Conservation (phyloP, 1,140 invertebrate species). For the Stegodyphus dumicola region DNA sequence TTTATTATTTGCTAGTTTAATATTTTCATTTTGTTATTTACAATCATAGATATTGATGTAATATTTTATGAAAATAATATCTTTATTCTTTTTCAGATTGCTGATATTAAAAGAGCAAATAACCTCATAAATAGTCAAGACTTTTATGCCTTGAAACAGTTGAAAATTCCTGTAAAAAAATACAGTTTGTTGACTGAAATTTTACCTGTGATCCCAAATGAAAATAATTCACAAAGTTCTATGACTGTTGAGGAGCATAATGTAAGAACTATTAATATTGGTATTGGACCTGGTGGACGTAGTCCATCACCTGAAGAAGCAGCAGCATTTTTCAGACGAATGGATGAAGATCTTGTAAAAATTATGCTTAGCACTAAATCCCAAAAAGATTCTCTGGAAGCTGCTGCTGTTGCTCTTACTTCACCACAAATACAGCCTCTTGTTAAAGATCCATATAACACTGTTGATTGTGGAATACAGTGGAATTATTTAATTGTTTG, state of each 20-base stretch:
- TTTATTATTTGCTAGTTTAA: neutral
- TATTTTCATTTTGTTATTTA: neutral
- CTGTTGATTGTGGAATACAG: conserved; percentile 50
- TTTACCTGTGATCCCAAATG: conserved; percentile 14
- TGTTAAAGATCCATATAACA: conserved; percentile 50
- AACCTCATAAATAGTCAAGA: conserved; percentile 62
- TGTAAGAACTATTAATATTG: conserved; percentile 58
- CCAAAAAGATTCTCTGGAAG: conserved; percentile 54
- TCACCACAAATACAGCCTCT: conserved; percentile 47
- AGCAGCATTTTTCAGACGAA: conserved; percentile 59
- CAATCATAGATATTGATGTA: neutral
- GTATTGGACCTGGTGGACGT: conserved; percentile 52
- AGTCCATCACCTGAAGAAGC: conserved; percentile 48
- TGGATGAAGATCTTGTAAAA: conserved; percentile 62
- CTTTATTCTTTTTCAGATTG: conserved; percentile 12
- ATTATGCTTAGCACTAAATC: conserved; percentile 59
- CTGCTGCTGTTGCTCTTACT: conserved; percentile 32
- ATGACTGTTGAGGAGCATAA: conserved; percentile 16
- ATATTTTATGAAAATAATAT: neutral
- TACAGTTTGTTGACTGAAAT: conserved; percentile 62
- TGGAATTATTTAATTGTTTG: conserved; percentile 45
- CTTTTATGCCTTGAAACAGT: conserved; percentile 50
- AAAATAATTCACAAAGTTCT: neutral
- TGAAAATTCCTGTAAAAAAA: conserved; percentile 63
- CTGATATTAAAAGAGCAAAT: conserved; percentile 62